phyloP scores from a whole-genome alignment of 2,797 vertebrate species.

The Monodelphis domestica region DNA sequence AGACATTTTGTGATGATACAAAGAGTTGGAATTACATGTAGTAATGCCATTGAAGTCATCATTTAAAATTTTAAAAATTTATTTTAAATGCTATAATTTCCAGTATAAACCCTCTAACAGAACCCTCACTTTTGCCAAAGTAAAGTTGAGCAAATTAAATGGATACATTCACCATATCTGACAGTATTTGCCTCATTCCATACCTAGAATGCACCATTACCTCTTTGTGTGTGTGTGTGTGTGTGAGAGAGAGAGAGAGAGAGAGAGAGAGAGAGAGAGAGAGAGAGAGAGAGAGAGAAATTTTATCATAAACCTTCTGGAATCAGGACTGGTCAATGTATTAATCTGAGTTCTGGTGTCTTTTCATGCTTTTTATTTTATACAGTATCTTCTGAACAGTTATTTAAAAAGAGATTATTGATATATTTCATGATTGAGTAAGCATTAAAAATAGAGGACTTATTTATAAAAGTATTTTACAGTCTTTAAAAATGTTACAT shows the following conservation, averaged over 20 bases:
- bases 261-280: too few relatives aligned
- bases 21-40: not conserved
- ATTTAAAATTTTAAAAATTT: too few relatives aligned
- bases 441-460: not conserved
- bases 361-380: not conserved
- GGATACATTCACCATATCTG: not conserved
- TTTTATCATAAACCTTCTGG: not conserved
- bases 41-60: not conserved
- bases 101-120: not conserved
- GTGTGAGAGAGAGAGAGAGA: too few relatives aligned
- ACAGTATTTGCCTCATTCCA: not conserved
- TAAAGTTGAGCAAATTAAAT: not conserved
- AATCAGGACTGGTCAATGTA: not conserved
- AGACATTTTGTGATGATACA: constrained; percentile 13
- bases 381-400: constrained; percentile 27
- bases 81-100: not conserved
- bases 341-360: not conserved
- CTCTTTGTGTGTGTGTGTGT: too few relatives aligned
- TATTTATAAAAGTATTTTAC: constrained; percentile 56
- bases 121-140: not conserved
- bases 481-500: constrained; percentile 49
- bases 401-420: not conserved
- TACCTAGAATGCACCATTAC: not conserved
- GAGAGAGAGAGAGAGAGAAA: not conserved
- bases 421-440: not conserved